A percentile compares a stretch with the other conserved stretches of the same genome.
These are phyloP conservation scores for Fopius arisanus DNA, from an alignment of 1,140 invertebrate species.

Conservation along the genomic window DNA sequence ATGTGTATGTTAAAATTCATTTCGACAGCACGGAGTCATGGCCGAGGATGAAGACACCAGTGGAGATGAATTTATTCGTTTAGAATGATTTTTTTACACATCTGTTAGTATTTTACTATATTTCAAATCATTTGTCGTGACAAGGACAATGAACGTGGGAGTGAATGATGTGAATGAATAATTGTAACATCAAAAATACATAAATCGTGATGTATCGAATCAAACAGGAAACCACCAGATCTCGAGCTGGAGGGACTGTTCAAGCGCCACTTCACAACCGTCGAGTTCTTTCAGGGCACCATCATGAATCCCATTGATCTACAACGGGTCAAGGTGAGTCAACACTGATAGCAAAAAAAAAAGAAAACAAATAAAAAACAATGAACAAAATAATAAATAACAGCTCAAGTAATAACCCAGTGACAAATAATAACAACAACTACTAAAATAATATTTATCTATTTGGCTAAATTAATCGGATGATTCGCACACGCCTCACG, in stretches of 20 bases:
- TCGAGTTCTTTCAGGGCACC: constrained; percentile 99
- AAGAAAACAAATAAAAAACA: constrained; percentile 21
- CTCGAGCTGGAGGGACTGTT: constrained; percentile 98
- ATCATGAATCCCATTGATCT: constrained; percentile 99
- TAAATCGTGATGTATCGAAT: constrained; percentile 36
- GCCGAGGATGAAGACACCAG: not conserved
- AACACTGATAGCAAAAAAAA: not conserved
- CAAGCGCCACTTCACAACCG: constrained; percentile 99
- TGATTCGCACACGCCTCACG: not conserved
- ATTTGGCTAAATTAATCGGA: constrained; percentile 13
- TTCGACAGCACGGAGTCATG: not conserved
- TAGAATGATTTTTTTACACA: not conserved
- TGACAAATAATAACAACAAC: not conserved
- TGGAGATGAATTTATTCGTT: not conserved
- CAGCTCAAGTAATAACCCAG: not conserved
- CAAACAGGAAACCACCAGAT: constrained; percentile 86
- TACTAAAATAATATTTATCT: not conserved
- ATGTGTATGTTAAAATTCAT: not conserved
- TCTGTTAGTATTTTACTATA: constrained; percentile 2
- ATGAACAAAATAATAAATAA: not conserved
- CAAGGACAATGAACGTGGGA: not conserved
- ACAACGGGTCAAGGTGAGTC: constrained; percentile 96
- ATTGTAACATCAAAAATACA: constrained; percentile 4
- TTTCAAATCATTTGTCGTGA: not conserved
- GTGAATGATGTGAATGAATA: constrained; percentile 9